Evolutionary conservation across 2,888 invertebrate species (phyloP).

Genomic region (Synanthedon tipuliformis): DNA sequence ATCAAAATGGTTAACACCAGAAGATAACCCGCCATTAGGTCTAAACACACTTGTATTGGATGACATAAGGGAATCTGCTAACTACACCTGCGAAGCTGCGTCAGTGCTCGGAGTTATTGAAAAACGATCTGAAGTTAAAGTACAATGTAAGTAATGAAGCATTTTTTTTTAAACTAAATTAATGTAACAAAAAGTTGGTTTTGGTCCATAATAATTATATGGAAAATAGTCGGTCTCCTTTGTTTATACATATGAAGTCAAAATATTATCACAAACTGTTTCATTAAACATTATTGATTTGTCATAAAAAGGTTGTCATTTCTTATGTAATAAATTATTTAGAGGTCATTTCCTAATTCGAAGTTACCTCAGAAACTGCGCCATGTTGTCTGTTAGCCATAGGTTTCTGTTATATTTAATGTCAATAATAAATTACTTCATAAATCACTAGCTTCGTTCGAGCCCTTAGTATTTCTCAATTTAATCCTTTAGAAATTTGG

Average conservation of each 20-base stretch:
- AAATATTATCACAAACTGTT: no score
- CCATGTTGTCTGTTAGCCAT: no score
- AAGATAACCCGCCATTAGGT: constrained; percentile 86
- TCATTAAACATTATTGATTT: no score
- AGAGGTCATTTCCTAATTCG: no score
- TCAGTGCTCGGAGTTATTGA: constrained; percentile 95
- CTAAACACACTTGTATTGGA: constrained; percentile 88
- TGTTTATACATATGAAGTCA: no score
- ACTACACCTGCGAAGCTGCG: constrained; percentile 97
- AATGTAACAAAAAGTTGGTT: no score
- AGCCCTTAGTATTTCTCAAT: constrained; percentile 16
- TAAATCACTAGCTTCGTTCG: constrained; percentile 13
- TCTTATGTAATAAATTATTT: no score
- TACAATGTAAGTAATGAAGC: constrained; percentile 82
- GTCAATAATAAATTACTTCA: constrained; percentile 12
- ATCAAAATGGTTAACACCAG: constrained; percentile 86
- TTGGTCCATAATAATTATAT: no score
- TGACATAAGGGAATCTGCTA: constrained; percentile 91
- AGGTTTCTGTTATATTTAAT: background rate
- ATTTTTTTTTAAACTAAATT: no score
- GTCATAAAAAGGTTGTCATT: no score
- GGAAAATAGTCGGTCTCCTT: no score
- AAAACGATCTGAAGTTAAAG: constrained; percentile 88
- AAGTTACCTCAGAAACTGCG: no score
- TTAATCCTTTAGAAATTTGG: constrained; percentile 17